These are phyloP conservation scores for Agriopis marginaria DNA, from an alignment of 2,888 invertebrate genomes.

Conservation along the genomic window DNA sequence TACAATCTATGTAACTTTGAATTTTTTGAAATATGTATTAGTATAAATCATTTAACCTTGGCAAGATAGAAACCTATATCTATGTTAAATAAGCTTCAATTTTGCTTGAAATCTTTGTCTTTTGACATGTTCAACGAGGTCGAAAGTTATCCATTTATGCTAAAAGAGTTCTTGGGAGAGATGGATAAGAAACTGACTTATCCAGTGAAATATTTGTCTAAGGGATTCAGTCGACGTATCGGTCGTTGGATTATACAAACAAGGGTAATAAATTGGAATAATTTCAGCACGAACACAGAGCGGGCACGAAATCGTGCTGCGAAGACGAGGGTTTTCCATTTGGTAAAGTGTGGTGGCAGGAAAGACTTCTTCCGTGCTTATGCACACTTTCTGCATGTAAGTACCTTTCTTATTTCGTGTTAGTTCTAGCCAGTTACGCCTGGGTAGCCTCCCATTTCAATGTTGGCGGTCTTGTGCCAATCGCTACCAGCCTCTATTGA, in stretches of 20 bases:
- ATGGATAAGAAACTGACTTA: background rate
- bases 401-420: background rate
- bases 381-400: background rate
- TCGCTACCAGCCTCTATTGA: too few relatives aligned
- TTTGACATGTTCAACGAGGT: too few relatives aligned
- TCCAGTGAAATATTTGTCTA: conserved; percentile 1
- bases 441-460: too few relatives aligned
- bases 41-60: too few relatives aligned
- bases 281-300: conserved; percentile 38
- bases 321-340: conserved; percentile 25
- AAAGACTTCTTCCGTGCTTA: background rate
- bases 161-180: too few relatives aligned
- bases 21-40: too few relatives aligned
- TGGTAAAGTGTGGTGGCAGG: conserved; percentile 8
- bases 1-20: too few relatives aligned
- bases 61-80: too few relatives aligned
- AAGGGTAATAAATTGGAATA: conserved; percentile 46
- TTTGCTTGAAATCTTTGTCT: too few relatives aligned
- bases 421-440: background rate
- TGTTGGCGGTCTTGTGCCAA: too few relatives aligned
- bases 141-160: too few relatives aligned
- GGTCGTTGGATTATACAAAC: conserved; percentile 33
- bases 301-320: conserved; percentile 41
- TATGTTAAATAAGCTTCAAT: too few relatives aligned
- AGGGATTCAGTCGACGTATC: conserved; percentile 6